Evolutionary conservation across 1,140 invertebrate genomes (phyloP).

Genomic region (Saccostrea glomerata): DNA sequence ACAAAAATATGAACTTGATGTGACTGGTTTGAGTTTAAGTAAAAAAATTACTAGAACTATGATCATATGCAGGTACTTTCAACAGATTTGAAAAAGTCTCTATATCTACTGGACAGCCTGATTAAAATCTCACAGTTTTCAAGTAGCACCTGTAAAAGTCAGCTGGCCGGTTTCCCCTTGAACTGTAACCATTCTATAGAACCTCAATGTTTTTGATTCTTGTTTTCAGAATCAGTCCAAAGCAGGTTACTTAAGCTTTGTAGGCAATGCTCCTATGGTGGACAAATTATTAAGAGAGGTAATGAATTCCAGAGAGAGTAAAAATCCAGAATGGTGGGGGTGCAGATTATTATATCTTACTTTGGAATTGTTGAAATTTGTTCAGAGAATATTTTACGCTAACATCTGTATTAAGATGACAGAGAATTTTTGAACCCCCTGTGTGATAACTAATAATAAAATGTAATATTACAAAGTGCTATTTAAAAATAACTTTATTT

Average conservation of each 20-base stretch:
- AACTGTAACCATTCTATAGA: not conserved
- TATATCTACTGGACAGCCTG: not conserved
- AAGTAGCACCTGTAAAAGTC: not conserved
- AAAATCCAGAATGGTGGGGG: not conserved
- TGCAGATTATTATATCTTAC: not conserved
- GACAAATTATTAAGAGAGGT: conserved; percentile 39
- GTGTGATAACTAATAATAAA: not conserved
- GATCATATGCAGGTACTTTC: no score
- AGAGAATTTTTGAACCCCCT: not conserved
- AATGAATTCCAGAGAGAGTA: not conserved
- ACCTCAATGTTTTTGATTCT: not conserved
- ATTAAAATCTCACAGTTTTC: not conserved
- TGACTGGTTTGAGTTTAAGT: no score
- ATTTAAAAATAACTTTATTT: not conserved
- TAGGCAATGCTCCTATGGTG: conserved; percentile 41
- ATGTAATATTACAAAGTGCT: not conserved
- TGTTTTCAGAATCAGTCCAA: conserved; percentile 31
- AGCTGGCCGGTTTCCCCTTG: not conserved
- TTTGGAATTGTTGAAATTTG: not conserved
- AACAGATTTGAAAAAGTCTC: not conserved
- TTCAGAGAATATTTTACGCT: not conserved
- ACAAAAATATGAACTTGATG: no score
- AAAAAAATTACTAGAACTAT: no score
- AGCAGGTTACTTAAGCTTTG: conserved; percentile 28
- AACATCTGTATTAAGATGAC: not conserved